Evolutionary conservation across 2,888 invertebrate species (phyloP).

Genomic region (Synergus laeviventris): DNA sequence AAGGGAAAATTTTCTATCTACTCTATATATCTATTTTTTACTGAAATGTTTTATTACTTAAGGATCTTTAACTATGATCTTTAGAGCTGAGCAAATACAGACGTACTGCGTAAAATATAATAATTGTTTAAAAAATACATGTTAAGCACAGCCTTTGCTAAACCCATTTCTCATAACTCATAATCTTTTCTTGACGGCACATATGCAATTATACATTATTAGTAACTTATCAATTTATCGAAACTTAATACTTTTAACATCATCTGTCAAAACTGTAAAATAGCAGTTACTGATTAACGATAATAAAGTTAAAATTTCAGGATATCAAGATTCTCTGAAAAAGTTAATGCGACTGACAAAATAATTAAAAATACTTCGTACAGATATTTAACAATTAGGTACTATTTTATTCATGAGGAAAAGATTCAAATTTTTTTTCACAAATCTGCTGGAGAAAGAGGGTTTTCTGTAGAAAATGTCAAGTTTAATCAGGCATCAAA

Average conservation of each 20-base stretch:
- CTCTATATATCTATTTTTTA: neutral
- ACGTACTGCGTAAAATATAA: constrained; percentile 3
- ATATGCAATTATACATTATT: neutral
- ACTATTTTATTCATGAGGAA: neutral
- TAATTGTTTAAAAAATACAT: constrained; percentile 6
- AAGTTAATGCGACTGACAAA: neutral
- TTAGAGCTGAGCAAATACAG: neutral
- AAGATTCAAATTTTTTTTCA: neutral
- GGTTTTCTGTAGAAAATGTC: neutral
- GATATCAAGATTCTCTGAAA: neutral
- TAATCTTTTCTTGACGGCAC: constrained; percentile 24
- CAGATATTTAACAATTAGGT: neutral
- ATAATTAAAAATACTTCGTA: neutral
- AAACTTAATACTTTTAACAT: constrained; percentile 56
- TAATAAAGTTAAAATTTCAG: neutral
- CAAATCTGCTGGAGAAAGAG: neutral
- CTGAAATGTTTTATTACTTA: neutral
- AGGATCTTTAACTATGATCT: neutral
- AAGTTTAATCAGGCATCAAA: neutral
- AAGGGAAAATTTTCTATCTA: neutral
- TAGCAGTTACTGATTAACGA: constrained; percentile 43
- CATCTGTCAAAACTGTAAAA: constrained; percentile 54
- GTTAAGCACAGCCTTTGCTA: constrained; percentile 53
- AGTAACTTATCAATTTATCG: neutral
- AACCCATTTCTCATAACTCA: constrained; percentile 48